Percentiles rank a stretch among this genome's conserved stretches.
phyloP scores from a whole-genome alignment of 2,888 invertebrate genomes.

The Stictocephala bisonia region DNA sequence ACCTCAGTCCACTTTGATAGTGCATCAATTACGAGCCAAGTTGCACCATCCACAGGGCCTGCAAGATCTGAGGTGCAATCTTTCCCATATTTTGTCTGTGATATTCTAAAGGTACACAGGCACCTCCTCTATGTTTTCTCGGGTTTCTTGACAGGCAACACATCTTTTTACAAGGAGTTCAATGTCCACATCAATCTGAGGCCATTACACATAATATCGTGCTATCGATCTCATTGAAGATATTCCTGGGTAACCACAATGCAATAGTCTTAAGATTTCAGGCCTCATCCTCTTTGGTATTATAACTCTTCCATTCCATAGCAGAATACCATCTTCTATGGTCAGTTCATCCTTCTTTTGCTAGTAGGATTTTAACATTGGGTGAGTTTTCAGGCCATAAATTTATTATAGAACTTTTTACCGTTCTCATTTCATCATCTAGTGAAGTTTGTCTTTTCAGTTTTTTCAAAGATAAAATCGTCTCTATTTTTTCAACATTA shows the following conservation, averaged over 20 bases:
- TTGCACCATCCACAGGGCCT: slow-evolving; percentile 20
- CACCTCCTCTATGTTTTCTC: slow-evolving; percentile 9
- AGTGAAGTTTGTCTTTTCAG: slow-evolving; percentile 2
- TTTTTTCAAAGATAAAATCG: slow-evolving; percentile 9
- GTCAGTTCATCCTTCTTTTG: slow-evolving; percentile 7
- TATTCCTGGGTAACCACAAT: slow-evolving; percentile 33
- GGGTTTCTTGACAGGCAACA: neutral
- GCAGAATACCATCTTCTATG: slow-evolving; percentile 15
- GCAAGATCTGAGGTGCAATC: slow-evolving; percentile 40
- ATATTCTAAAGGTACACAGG: neutral
- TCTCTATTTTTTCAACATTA: neutral
- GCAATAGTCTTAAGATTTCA: slow-evolving; percentile 5
- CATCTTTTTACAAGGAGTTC: slow-evolving; percentile 15
- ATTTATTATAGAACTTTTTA: slow-evolving; percentile 12
- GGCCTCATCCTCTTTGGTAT: neutral
- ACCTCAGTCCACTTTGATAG: slow-evolving; percentile 40
- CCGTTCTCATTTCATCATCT: slow-evolving; percentile 11
- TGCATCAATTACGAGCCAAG: slow-evolving; percentile 39
- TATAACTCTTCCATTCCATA: slow-evolving; percentile 20
- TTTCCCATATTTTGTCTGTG: slow-evolving; percentile 5
- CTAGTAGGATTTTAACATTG: slow-evolving; percentile 22
- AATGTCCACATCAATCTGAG: neutral
- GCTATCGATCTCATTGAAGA: slow-evolving; percentile 17
- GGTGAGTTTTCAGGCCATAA: slow-evolving; percentile 28
- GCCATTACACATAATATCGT: slow-evolving; percentile 35